Conservation (phyloP, 2,888 invertebrate genomes). For the Beris chalybata region DNA sequence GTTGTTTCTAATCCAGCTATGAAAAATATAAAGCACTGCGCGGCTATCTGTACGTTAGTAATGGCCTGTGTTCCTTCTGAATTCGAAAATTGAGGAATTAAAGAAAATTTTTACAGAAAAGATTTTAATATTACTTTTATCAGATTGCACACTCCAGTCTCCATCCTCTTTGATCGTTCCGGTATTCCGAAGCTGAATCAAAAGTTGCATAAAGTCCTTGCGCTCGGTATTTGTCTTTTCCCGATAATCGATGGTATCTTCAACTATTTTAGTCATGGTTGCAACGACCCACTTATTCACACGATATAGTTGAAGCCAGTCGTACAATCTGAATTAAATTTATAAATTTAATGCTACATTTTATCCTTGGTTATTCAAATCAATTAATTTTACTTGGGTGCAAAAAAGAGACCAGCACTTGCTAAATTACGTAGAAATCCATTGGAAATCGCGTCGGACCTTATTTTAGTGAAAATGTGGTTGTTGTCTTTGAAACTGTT, state of each 20-base stretch:
- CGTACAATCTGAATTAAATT: conserved; percentile 25
- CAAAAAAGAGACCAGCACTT: conserved; percentile 30
- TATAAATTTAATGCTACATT: background rate
- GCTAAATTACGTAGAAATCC: conserved; percentile 27
- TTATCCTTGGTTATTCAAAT: background rate
- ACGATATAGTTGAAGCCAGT: background rate
- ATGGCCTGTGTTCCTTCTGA: background rate
- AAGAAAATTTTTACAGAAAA: no score
- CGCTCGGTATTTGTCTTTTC: conserved; percentile 46
- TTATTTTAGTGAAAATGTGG: conserved; percentile 38
- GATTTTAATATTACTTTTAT: no score
- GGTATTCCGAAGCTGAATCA: conserved; percentile 47
- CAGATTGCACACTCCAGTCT: conserved; percentile 22
- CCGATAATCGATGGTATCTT: conserved; percentile 48
- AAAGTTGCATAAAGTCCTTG: conserved; percentile 50
- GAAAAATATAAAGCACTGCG: conserved; percentile 55
- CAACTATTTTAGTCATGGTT: conserved; percentile 43
- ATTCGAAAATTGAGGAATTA: no score
- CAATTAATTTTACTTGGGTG: conserved; percentile 34
- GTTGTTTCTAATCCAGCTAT: conserved; percentile 58
- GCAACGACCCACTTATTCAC: background rate
- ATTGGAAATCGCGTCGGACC: conserved; percentile 35
- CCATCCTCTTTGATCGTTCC: conserved; percentile 36
- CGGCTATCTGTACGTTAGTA: conserved; percentile 40
- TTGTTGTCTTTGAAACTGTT: conserved; percentile 44